Evolutionary conservation across 2,113 vertebrate species (phyloP).

Genomic region (Dromiciops gliroides): DNA sequence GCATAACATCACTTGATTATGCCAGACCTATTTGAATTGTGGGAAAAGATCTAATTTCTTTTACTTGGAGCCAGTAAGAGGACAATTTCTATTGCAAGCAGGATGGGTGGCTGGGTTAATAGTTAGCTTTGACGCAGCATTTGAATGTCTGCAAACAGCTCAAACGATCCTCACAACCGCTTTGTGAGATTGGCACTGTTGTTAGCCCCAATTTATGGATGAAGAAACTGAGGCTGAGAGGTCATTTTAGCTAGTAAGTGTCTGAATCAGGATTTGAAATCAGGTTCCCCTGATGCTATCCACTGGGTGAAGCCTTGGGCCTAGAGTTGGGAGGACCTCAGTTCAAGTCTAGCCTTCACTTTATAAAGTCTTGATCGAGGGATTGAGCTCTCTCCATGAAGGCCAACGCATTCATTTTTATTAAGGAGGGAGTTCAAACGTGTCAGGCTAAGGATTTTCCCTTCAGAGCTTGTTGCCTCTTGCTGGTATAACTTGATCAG

Average conservation of each 20-base stretch:
- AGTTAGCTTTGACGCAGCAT: not conserved
- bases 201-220: not conserved
- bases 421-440: not conserved
- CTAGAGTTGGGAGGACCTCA: not conserved
- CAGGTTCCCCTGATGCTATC: not conserved
- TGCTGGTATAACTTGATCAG: slow-evolving; percentile 39
- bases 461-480: slow-evolving; percentile 4
- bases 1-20: not conserved
- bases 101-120: not conserved
- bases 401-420: not conserved
- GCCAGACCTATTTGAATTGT: not conserved
- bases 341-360: not conserved
- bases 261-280: not conserved
- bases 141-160: not conserved
- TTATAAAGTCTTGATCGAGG: not conserved
- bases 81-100: not conserved
- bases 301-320: not conserved
- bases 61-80: not conserved
- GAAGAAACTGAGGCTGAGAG: not conserved
- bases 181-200: not conserved
- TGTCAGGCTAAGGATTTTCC: not conserved
- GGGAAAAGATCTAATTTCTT: slow-evolving; percentile 25
- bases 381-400: not conserved
- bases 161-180: not conserved
- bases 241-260: not conserved